phyloP scores from a whole-genome alignment of 2,797 vertebrate species.

The Psittacula derbiana region DNA sequence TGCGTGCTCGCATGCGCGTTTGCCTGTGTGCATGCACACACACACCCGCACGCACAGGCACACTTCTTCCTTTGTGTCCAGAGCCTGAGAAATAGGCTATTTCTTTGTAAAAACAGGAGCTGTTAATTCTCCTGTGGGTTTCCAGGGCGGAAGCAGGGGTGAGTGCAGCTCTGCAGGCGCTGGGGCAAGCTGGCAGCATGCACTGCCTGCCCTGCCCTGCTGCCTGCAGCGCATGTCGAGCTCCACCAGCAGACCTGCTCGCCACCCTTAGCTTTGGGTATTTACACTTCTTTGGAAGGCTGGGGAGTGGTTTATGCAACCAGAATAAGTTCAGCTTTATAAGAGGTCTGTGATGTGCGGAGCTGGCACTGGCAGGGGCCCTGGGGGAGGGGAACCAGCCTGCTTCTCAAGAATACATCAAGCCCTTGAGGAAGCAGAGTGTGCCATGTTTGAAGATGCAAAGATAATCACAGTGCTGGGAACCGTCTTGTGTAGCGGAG shows the following conservation, averaged over 20 bases:
- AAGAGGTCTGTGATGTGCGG: conserved; percentile 48
- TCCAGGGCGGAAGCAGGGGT: neutral
- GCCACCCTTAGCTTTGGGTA: accelerated
- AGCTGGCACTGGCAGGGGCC: conserved; percentile 17
- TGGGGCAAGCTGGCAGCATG: neutral
- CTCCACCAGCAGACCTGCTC: neutral
- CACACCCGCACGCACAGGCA: accelerated
- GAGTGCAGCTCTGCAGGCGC: neutral
- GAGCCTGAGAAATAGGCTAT: neutral
- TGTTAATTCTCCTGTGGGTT: neutral
- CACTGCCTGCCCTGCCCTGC: neutral
- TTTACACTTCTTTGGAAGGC: neutral
- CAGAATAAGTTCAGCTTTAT: conserved; percentile 45
- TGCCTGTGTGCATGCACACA: neutral
- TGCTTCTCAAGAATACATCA: conserved; percentile 96
- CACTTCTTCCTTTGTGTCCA: accelerated
- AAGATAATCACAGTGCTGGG: conserved; percentile 99
- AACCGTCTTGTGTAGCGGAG: conserved; percentile 96
- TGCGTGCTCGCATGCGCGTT: neutral
- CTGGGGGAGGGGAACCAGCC: conserved; percentile 70
- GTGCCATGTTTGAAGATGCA: conserved; percentile 99
- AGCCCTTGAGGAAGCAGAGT: conserved; percentile 97
- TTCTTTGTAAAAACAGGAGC: neutral
- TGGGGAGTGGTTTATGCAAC: conserved; percentile 30
- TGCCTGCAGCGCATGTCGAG: accelerated